These are phyloP conservation scores for Meta bourneti DNA, from an alignment of 2,888 invertebrate species.

Conservation along the genomic window DNA sequence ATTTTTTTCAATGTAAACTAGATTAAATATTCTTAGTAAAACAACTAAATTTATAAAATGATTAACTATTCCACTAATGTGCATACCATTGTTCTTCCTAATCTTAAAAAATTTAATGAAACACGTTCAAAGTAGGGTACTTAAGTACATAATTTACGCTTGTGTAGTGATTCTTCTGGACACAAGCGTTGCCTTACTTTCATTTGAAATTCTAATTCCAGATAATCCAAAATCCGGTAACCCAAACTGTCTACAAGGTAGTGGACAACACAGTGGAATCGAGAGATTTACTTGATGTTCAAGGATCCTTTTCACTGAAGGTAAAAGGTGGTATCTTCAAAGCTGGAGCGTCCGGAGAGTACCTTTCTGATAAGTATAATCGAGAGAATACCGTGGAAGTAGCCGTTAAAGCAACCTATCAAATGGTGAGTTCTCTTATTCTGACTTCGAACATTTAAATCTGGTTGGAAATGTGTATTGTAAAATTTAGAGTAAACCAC, in stretches of 20 bases:
- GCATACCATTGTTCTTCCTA: no score
- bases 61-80: no score
- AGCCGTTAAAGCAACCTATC: conserved; percentile 51
- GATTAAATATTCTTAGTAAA: no score
- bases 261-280: conserved; percentile 61
- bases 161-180: not conserved
- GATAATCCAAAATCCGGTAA: conserved; percentile 65
- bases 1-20: no score
- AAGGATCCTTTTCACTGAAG: conserved; percentile 68
- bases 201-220: not conserved
- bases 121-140: not conserved
- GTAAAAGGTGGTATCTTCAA: conserved; percentile 71
- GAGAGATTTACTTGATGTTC: conserved; percentile 69
- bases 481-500: no score
- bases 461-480: not conserved
- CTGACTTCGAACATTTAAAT: not conserved
- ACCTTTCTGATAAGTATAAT: conserved; percentile 58
- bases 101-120: no score
- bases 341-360: conserved; percentile 69
- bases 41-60: no score
- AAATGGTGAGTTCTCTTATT: conserved; percentile 27
- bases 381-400: conserved; percentile 72
- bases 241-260: conserved; percentile 60
- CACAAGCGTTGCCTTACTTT: not conserved
- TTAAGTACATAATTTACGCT: not conserved